Conservation (phyloP, 2,797 vertebrate species). For the Sparidentex hasta region DNA sequence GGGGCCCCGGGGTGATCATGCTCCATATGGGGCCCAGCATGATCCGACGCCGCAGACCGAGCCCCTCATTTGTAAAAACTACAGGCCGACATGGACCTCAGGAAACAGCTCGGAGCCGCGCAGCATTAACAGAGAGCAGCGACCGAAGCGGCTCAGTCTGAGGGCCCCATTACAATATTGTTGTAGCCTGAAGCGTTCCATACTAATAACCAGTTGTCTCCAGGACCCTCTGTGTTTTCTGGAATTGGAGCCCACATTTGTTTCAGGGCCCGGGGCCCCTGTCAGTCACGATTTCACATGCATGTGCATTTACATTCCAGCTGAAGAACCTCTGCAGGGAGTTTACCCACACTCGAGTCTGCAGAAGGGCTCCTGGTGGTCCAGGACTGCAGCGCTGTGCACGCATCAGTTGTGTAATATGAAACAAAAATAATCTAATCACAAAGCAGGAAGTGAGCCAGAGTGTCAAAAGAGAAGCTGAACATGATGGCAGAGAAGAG, state of each 20-base stretch:
- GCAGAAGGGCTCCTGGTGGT: conserved; percentile 30
- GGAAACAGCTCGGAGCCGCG: conserved; percentile 41
- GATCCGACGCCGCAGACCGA: conserved; percentile 16
- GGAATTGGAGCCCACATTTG: conserved; percentile 62
- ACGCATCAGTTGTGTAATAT: conserved; percentile 26
- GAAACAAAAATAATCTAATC: conserved; percentile 38
- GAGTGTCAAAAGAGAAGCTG: neutral
- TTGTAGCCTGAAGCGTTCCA: conserved; percentile 61
- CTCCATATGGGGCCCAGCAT: conserved; percentile 32
- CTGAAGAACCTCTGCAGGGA: conserved; percentile 45
- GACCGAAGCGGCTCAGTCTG: conserved; percentile 15
- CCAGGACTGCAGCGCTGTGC: conserved; percentile 27
- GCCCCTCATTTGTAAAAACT: conserved; percentile 58
- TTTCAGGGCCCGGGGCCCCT: conserved; percentile 58
- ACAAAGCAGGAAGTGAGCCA: conserved; percentile 19
- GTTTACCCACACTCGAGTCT: conserved; percentile 50
- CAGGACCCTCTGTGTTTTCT: conserved; percentile 54
- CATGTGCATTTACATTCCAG: conserved; percentile 44
- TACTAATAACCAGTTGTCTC: conserved; percentile 56
- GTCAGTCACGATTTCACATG: conserved; percentile 67
- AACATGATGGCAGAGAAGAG: neutral
- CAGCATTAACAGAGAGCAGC: conserved; percentile 44
- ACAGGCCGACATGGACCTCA: conserved; percentile 19
- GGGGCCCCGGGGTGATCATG: conserved; percentile 44
- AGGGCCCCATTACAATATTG: conserved; percentile 51